Conservation (phyloP, 2,888 invertebrate species). For the Drosophila antonietae region DNA sequence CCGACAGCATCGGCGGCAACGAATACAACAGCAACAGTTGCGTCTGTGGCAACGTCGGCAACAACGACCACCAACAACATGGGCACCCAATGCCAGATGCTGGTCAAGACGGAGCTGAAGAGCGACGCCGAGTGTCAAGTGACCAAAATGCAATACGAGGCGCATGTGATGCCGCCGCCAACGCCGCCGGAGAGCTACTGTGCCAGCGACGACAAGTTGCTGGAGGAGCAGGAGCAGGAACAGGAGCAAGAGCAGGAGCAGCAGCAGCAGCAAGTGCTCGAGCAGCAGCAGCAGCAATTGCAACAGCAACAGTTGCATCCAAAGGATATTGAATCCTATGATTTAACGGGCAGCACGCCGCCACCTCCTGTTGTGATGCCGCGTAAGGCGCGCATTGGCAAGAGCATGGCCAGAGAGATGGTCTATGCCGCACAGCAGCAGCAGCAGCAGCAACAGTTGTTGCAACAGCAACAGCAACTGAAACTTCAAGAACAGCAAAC, state of each 20-base stretch:
- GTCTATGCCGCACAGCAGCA: constrained; percentile 80
- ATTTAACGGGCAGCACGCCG: constrained; percentile 87
- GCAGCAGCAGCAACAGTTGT: constrained; percentile 23
- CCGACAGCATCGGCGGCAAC: constrained; percentile 58
- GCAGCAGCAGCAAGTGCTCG: constrained; percentile 27
- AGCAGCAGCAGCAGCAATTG: constrained; percentile 42
- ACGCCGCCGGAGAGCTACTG: constrained; percentile 82
- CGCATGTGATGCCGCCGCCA: constrained; percentile 83
- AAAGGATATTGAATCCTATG: constrained; percentile 76
- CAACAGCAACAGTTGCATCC: constrained; percentile 20
- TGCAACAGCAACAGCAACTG: constrained; percentile 15
- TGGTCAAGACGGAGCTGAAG: constrained; percentile 81
- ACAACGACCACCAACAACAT: constrained; percentile 67
- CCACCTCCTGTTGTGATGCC: constrained; percentile 83
- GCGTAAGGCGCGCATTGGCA: constrained; percentile 87
- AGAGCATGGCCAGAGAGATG: constrained; percentile 89
- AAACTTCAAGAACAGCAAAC: constrained; percentile 18
- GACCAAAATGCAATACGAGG: constrained; percentile 83
- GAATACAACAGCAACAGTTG: constrained; percentile 48
- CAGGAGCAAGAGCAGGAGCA: constrained; percentile 47
- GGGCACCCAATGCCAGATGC: constrained; percentile 74
- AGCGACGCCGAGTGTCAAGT: constrained; percentile 62
- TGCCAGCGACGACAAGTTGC: constrained; percentile 80
- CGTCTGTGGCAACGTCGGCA: constrained; percentile 59
- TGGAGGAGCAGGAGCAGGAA: constrained; percentile 53